Evolutionary conservation across 1,140 invertebrate genomes (phyloP).

Genomic region (Heliconius hewitsoni): DNA sequence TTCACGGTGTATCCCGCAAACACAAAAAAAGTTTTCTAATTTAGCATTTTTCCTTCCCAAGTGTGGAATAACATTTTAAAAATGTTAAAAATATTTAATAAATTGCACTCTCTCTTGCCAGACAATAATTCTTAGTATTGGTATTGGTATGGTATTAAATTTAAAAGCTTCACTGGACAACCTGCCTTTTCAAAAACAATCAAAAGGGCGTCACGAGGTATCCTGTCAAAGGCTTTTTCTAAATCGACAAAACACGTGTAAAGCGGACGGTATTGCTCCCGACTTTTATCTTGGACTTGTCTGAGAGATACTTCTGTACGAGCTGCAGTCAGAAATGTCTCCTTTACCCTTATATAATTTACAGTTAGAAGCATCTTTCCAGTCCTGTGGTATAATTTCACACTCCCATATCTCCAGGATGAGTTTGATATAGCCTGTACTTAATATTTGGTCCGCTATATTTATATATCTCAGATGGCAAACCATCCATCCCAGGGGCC

Average conservation of each 20-base stretch:
- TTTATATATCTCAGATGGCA: constrained; percentile 37
- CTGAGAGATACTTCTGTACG: constrained; percentile 36
- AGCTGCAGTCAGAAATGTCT: constrained; percentile 38
- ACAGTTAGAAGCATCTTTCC: constrained; percentile 34
- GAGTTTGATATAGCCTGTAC: constrained; percentile 32
- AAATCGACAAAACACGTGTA: constrained; percentile 48
- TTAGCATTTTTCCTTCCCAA: no score
- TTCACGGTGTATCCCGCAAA: no score
- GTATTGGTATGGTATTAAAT: constrained; percentile 20
- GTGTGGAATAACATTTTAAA: no score
- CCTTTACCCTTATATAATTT: constrained; percentile 45
- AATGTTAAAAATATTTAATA: no score
- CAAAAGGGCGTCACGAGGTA: constrained; percentile 36
- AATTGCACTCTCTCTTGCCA: no score
- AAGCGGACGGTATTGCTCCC: constrained; percentile 40
- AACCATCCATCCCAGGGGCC: constrained; percentile 29
- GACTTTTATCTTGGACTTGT: constrained; percentile 46
- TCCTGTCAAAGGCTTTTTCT: constrained; percentile 44
- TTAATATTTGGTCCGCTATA: no score
- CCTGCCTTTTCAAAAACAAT: constrained; percentile 30
- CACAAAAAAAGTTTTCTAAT: no score
- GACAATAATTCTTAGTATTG: no score
- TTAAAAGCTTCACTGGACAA: constrained; percentile 38
- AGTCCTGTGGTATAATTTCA: constrained; percentile 38
- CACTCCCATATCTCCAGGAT: constrained; percentile 30